These are phyloP conservation scores for Phymatocera aterrima DNA, from an alignment of 2,888 invertebrate species.

Conservation along the genomic window DNA sequence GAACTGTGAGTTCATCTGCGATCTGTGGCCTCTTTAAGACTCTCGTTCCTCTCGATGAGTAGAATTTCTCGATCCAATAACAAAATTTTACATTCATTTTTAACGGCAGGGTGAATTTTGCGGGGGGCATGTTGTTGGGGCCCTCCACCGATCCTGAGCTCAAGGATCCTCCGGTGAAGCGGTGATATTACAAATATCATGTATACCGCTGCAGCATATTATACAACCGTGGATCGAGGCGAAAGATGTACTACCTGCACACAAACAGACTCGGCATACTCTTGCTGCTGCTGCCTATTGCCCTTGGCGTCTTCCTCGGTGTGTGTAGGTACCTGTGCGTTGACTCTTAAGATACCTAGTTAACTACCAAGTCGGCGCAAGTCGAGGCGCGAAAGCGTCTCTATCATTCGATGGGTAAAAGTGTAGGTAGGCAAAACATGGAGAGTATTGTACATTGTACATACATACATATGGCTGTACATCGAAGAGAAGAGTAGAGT, in stretches of 20 bases:
- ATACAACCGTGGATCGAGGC: neutral
- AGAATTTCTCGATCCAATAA: too few species aligned
- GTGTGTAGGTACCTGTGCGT: neutral
- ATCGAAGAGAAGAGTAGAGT: neutral
- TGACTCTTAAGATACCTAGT: slow-evolving; percentile 25
- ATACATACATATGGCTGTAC: neutral
- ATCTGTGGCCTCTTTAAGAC: too few species aligned
- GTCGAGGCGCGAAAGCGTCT: slow-evolving; percentile 21
- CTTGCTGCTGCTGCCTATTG: neutral
- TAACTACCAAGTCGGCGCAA: neutral
- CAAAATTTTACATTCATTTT: too few species aligned
- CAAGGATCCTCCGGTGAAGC: too few species aligned
- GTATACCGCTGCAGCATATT: neutral
- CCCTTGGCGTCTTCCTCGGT: slow-evolving; percentile 8
- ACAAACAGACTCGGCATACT: neutral
- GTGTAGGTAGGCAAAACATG: neutral
- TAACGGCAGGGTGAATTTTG: too few species aligned
- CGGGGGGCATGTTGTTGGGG: too few species aligned
- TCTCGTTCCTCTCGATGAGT: too few species aligned
- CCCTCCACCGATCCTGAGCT: too few species aligned
- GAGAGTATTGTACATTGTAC: too few species aligned
- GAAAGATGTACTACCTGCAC: slow-evolving; percentile 11
- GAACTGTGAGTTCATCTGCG: too few species aligned
- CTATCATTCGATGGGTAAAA: slow-evolving; percentile 9
- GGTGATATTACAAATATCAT: neutral